A percentile compares a stretch with the other conserved stretches of the same genome.
Conservation (phyloP, 1,140 invertebrate genomes). For the Penaeus japonicus region DNA sequence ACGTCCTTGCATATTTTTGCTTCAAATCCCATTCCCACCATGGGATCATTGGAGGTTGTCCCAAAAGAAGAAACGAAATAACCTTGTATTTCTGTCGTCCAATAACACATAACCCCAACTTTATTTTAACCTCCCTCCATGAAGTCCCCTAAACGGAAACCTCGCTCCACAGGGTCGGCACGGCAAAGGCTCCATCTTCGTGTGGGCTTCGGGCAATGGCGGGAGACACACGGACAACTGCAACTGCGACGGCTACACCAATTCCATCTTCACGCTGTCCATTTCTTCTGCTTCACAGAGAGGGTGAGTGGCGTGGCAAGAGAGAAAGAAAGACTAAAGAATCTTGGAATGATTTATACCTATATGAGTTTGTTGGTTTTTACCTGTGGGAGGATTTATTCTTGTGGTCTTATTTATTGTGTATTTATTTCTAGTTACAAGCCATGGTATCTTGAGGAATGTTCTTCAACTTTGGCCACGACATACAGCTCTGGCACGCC, state of each 20-base stretch:
- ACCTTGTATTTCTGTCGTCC: too few relatives aligned
- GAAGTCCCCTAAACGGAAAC: not conserved
- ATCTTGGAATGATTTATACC: too few relatives aligned
- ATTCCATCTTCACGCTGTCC: slow-evolving; percentile 97
- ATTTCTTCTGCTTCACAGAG: slow-evolving; percentile 97
- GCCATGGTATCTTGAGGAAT: slow-evolving; percentile 98
- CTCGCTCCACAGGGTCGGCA: slow-evolving; percentile 76
- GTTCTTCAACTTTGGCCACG: slow-evolving; percentile 93
- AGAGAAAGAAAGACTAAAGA: too few relatives aligned
- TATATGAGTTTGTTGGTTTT: too few relatives aligned
- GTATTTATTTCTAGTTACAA: slow-evolving; percentile 71
- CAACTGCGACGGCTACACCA: slow-evolving; percentile 99
- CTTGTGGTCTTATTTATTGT: slow-evolving; percentile 6
- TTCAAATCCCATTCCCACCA: too few relatives aligned
- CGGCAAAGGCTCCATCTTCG: slow-evolving; percentile 98
- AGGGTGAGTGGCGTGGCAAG: slow-evolving; percentile 70
- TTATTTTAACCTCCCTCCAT: not conserved
- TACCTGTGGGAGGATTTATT: too few relatives aligned
- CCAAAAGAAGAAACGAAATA: too few relatives aligned
- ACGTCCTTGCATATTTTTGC: too few relatives aligned
- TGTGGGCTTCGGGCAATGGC: slow-evolving; percentile 99
- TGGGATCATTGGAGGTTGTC: too few relatives aligned
- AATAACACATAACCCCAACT: too few relatives aligned
- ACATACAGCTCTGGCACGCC: slow-evolving; percentile 96
- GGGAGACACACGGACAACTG: slow-evolving; percentile 95